Evolutionary conservation across 2,888 invertebrate genomes (phyloP).

Genomic region (Limenitis camilla): DNA sequence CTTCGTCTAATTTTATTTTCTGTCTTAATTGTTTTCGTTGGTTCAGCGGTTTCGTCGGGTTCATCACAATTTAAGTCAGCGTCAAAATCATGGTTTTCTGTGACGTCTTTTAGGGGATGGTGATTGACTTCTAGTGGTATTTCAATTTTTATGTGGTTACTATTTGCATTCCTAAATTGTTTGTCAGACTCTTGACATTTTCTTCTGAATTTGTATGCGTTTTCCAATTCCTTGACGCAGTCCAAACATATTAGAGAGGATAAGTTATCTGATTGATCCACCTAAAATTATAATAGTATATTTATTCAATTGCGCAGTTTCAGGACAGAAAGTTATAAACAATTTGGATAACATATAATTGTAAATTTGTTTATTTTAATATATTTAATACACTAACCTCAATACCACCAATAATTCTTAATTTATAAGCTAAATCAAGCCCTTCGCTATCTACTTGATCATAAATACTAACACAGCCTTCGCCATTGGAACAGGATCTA

Average conservation of each 20-base stretch:
- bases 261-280: slow-evolving; percentile 52
- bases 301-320: no score
- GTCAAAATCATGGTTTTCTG: slow-evolving; percentile 28
- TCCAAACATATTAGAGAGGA: slow-evolving; percentile 56
- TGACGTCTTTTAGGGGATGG: slow-evolving; percentile 23
- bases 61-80: slow-evolving; percentile 35
- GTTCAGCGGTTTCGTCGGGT: slow-evolving; percentile 23
- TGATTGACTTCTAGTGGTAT: slow-evolving; percentile 29
- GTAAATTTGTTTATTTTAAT: no score
- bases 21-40: slow-evolving; percentile 26
- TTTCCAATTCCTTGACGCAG: slow-evolving; percentile 57
- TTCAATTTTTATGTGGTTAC: slow-evolving; percentile 43
- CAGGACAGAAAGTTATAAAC: no score
- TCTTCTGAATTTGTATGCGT: slow-evolving; percentile 61
- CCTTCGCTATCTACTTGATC: slow-evolving; percentile 45
- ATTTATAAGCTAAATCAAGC: slow-evolving; percentile 47
- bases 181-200: slow-evolving; percentile 62
- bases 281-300: slow-evolving; percentile 43
- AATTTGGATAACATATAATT: neutral
- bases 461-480: slow-evolving; percentile 48
- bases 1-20: slow-evolving; percentile 31
- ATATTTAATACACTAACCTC: no score
- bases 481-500: slow-evolving; percentile 47
- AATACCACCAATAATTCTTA: slow-evolving; percentile 49
- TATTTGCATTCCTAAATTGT: slow-evolving; percentile 35